Conservation (phyloP, 64 coral and sea anemone genomes). For the Astreopora myriophthalma region DNA sequence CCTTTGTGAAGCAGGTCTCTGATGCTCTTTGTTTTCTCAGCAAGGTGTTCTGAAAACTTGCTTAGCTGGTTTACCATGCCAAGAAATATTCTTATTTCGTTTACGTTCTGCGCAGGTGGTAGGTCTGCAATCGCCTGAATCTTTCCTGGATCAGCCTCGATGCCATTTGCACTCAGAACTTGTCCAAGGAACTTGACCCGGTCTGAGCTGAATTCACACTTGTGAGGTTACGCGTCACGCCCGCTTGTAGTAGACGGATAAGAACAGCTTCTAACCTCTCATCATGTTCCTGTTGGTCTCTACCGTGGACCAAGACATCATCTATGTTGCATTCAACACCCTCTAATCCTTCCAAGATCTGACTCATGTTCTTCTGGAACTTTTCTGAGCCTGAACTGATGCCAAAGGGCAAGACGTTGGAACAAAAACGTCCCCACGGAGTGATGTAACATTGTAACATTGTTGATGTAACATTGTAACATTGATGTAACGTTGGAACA, state of each 20-base stretch:
- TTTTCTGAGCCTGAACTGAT: background rate
- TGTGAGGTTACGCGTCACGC: background rate
- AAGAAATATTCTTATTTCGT: background rate
- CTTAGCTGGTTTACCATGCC: background rate
- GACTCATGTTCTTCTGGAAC: slow-evolving; percentile 11
- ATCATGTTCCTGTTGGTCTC: slow-evolving; percentile 9
- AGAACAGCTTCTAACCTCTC: background rate
- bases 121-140: slow-evolving; percentile 16
- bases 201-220: background rate
- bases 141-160: slow-evolving; percentile 44
- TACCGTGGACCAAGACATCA: background rate
- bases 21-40: slow-evolving; percentile 17
- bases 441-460: too few species aligned
- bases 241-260: background rate
- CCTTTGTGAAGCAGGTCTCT: background rate
- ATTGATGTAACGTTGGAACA: too few species aligned
- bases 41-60: background rate
- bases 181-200: slow-evolving; percentile 44
- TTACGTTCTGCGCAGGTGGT: background rate
- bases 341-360: slow-evolving; percentile 14
- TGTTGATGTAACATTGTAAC: too few species aligned
- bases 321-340: background rate
- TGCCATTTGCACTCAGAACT: slow-evolving; percentile 18
- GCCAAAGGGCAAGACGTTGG: slow-evolving; percentile 15
- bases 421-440: too few species aligned